Percentiles rank a stretch among this genome's conserved stretches.
Conservation (phyloP, 2,888 invertebrate species). For the Drosophila birchii region DNA sequence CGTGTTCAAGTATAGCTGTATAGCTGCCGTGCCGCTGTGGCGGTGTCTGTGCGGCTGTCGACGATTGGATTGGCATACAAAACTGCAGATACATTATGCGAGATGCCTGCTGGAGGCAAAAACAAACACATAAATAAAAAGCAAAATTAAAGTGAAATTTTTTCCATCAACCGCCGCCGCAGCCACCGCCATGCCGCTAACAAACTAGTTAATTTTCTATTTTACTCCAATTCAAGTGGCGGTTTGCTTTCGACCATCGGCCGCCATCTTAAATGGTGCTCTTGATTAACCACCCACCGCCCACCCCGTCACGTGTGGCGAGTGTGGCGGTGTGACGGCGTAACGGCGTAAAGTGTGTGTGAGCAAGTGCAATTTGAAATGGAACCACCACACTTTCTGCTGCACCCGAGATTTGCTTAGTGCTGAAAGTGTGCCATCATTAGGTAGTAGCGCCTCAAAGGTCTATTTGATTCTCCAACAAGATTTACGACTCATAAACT, state of each 20-base stretch:
- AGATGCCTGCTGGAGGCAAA: conserved; percentile 62
- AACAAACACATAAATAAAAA: conserved; percentile 76
- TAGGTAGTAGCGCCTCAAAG: conserved; percentile 21
- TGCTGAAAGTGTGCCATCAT: conserved; percentile 33
- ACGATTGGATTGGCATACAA: conserved; percentile 68
- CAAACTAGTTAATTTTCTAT: conserved; percentile 82
- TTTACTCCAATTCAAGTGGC: conserved; percentile 79
- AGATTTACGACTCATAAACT: neutral
- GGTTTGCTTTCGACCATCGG: conserved; percentile 64
- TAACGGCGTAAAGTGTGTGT: neutral
- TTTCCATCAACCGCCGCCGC: conserved; percentile 38
- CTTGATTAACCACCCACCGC: conserved; percentile 41
- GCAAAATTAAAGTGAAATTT: conserved; percentile 81
- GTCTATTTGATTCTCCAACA: neutral
- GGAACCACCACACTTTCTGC: conserved; percentile 53
- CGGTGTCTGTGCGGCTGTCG: conserved; percentile 34
- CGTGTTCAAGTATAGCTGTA: conserved; percentile 22
- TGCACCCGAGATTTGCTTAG: conserved; percentile 31
- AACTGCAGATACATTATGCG: conserved; percentile 57
- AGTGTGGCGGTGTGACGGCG: neutral
- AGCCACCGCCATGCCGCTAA: conserved; percentile 60
- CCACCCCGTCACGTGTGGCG: conserved; percentile 24
- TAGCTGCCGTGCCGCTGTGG: conserved; percentile 7
- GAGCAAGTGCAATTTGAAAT: conserved; percentile 15
- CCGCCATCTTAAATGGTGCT: conserved; percentile 58